Base-by-base conservation (phyloP, 2,113 vertebrate species). In the Hyaena hyaena region DNA sequence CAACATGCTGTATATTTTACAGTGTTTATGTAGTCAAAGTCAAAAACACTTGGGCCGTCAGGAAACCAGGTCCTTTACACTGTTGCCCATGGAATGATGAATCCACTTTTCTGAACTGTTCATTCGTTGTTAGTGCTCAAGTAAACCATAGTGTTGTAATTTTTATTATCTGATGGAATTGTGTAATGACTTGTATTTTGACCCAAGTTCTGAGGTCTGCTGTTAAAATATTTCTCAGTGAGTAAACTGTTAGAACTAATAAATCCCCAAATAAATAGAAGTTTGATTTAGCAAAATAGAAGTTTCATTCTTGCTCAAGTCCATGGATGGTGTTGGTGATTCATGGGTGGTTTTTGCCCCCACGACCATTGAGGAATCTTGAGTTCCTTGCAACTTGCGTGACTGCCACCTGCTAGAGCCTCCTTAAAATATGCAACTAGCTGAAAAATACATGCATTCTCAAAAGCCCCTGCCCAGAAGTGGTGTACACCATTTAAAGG, bases 101-200 rank as follows among this genome's bases (percentile, higher is more conserved):
- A 33, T 39, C 23, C 0, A 1, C 21, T 8, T 33, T 77, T 80
- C 61, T 63, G 23, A 97, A 19, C 43, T 48, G 2, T 53, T 26
- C 16, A 7, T 39, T 77, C 19, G 4, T 69, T 68, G 28, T 50
- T 39, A 55, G 16, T 14, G 7, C 45, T 88, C n/a, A 24, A 68
- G 45, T 43, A 81, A 79, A 58, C 26, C 7, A 61, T 3, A 28
- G 23, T 68, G 33, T 63, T 45, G 8, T 45, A 33, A 76, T 10
- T 90, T 93, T 93, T 55, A 77, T 81, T 19, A n/a, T 68, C 85
- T 48, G 48, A n/a, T 87, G 53, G 10, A 35, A 61, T 48, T 97
- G 90, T 81, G 15, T 65, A 85, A 68, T 58, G 73, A 21, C 24
- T 95, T 86, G 28, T 28, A 63, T 55, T 79, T 95, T 73, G 76